These are phyloP conservation scores for Punctoribates punctum DNA, from an alignment of 2,888 invertebrate species.

Conservation along the genomic window DNA sequence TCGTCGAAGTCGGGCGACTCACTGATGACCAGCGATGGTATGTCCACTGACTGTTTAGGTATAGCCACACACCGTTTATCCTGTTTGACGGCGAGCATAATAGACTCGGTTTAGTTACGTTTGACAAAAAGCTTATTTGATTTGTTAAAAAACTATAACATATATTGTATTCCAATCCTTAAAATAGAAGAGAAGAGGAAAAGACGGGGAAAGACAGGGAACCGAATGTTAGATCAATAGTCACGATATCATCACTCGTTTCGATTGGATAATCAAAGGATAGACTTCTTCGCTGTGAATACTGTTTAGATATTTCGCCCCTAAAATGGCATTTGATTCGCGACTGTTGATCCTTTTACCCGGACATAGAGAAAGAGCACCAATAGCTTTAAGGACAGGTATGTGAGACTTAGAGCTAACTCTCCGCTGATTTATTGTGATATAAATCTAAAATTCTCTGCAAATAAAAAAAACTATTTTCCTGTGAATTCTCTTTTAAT, in stretches of 20 bases:
- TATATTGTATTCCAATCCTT: neutral
- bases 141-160: neutral
- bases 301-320: neutral
- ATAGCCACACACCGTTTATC: slow-evolving; percentile 46
- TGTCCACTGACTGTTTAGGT: slow-evolving; percentile 40
- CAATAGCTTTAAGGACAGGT: neutral
- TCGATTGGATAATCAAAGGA: neutral
- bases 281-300: neutral
- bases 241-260: neutral
- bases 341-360: neutral
- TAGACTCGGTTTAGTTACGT: neutral
- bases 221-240: slow-evolving; percentile 21
- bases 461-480: too few species aligned
- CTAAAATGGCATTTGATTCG: neutral
- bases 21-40: slow-evolving; percentile 19
- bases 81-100: slow-evolving; percentile 26
- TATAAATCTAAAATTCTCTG: too few species aligned
- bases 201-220: slow-evolving; percentile 9
- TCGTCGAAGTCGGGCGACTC: slow-evolving; percentile 47
- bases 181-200: neutral
- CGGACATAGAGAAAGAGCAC: slow-evolving; percentile 6
- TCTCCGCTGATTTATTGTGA: too few species aligned
- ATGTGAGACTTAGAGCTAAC: too few species aligned
- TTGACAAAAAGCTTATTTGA: neutral
- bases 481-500: too few species aligned